These are phyloP conservation scores for Lasioglossum albipes DNA, from an alignment of 1,140 invertebrate species.

Conservation along the genomic window DNA sequence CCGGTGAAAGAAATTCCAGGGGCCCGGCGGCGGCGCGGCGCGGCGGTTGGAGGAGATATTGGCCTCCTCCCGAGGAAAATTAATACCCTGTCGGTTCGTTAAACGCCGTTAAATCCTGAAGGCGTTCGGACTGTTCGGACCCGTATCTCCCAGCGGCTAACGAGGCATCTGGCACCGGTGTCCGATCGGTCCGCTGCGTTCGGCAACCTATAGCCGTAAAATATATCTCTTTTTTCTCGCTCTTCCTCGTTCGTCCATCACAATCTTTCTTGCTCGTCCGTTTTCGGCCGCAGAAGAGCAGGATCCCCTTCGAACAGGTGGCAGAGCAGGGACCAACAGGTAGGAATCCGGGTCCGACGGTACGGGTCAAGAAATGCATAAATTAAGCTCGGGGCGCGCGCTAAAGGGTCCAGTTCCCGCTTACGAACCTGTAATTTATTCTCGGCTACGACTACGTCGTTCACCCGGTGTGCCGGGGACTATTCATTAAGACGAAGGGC, in stretches of 20 bases:
- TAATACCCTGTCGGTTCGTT: slow-evolving; percentile 44
- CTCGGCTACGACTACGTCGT: slow-evolving; percentile 41
- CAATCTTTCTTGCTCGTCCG: background rate
- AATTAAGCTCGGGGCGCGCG: slow-evolving; percentile 55
- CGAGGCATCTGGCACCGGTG: slow-evolving; percentile 10
- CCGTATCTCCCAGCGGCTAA: slow-evolving; percentile 18
- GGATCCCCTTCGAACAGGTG: slow-evolving; percentile 61
- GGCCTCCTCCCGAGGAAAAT: slow-evolving; percentile 28
- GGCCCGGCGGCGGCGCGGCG: no score
- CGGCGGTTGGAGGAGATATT: slow-evolving; percentile 22
- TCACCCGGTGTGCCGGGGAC: slow-evolving; percentile 15
- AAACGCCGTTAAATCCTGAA: slow-evolving; percentile 53
- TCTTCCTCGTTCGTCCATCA: background rate
- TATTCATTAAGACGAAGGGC: slow-evolving; percentile 58
- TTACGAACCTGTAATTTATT: slow-evolving; percentile 55
- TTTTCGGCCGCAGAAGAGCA: background rate
- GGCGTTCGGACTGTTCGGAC: slow-evolving; percentile 30
- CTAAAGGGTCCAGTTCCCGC: slow-evolving; percentile 45
- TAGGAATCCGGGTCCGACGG: slow-evolving; percentile 56
- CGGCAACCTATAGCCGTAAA: slow-evolving; percentile 37
- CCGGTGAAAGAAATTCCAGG: slow-evolving; percentile 29
- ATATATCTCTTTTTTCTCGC: background rate
- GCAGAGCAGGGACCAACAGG: slow-evolving; percentile 59
- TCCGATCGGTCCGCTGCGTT: slow-evolving; percentile 13
- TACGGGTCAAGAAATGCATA: slow-evolving; percentile 64